Evolutionary conservation across 2,797 vertebrate genomes (phyloP).

Genomic region (Hypotaenidia okinawae): DNA sequence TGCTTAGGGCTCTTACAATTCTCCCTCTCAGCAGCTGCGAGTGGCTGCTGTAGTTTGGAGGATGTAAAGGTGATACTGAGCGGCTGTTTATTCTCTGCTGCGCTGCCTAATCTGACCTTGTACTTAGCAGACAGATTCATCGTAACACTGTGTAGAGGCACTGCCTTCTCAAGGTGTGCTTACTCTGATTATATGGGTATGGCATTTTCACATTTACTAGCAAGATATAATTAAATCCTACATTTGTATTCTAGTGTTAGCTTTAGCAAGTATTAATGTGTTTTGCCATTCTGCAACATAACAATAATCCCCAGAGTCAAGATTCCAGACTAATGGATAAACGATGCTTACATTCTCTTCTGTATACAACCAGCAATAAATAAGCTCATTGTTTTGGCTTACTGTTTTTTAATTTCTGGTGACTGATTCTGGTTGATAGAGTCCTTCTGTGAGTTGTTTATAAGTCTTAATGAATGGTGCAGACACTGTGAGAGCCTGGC

Average conservation of each 20-base stretch:
- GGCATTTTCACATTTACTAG: background rate
- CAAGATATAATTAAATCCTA: background rate
- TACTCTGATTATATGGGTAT: background rate
- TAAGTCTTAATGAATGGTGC: slow-evolving; percentile 21
- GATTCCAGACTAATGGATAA: background rate
- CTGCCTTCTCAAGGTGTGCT: background rate
- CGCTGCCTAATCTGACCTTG: background rate
- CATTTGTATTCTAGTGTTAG: background rate
- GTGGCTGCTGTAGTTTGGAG: background rate
- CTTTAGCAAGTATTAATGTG: background rate
- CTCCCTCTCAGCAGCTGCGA: background rate
- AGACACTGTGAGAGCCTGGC: slow-evolving; percentile 30
- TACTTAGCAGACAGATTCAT: background rate
- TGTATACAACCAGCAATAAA: background rate
- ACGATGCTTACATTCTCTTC: background rate
- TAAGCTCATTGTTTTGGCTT: background rate
- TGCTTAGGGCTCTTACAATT: background rate
- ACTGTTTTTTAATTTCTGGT: slow-evolving; percentile 25
- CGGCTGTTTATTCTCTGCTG: background rate
- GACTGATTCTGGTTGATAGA: background rate
- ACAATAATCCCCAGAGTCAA: background rate
- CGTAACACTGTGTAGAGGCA: background rate
- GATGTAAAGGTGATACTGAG: background rate
- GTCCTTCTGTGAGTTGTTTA: slow-evolving; percentile 24
- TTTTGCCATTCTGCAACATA: background rate